Percentiles rank a stretch among this genome's conserved stretches.
Conservation (phyloP, 1,140 invertebrate genomes). For the Lepidurus couesii region DNA sequence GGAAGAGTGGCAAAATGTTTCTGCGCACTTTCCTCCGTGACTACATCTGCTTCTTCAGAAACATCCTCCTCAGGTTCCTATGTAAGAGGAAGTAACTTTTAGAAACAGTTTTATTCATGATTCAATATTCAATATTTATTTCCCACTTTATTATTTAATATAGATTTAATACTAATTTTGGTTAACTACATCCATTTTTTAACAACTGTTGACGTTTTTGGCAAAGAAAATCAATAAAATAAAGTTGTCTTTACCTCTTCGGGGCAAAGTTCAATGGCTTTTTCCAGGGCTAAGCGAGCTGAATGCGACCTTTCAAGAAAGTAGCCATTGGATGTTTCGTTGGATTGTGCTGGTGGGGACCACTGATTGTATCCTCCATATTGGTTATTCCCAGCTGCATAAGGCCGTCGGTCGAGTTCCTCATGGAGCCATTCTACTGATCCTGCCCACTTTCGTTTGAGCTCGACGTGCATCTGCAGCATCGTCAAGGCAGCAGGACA, state of each 20-base stretch:
- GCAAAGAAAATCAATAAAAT: slow-evolving; percentile 29
- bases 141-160: too few species aligned
- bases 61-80: slow-evolving; percentile 43
- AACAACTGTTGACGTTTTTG: too few species aligned
- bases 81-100: slow-evolving; percentile 22
- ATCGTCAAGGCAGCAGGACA: slow-evolving; percentile 68
- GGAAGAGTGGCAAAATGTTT: background rate
- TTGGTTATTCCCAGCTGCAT: slow-evolving; percentile 40
- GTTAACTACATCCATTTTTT: too few species aligned
- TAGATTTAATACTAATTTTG: too few species aligned
- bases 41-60: slow-evolving; percentile 36
- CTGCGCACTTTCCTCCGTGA: background rate
- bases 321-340: slow-evolving; percentile 91
- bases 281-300: slow-evolving; percentile 79
- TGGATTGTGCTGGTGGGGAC: slow-evolving; percentile 88
- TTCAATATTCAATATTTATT: too few species aligned
- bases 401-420: slow-evolving; percentile 65
- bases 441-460: slow-evolving; percentile 77
- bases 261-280: slow-evolving; percentile 72
- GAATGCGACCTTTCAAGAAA: slow-evolving; percentile 90
- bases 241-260: slow-evolving; percentile 55
- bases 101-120: background rate
- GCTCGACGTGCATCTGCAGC: slow-evolving; percentile 65
- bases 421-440: slow-evolving; percentile 92
- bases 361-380: slow-evolving; percentile 72